Evolutionary conservation across 2,888 invertebrate species (phyloP), one percentile per base, ranked within the genome.

Genomic region (Busseola fusca): DNA sequence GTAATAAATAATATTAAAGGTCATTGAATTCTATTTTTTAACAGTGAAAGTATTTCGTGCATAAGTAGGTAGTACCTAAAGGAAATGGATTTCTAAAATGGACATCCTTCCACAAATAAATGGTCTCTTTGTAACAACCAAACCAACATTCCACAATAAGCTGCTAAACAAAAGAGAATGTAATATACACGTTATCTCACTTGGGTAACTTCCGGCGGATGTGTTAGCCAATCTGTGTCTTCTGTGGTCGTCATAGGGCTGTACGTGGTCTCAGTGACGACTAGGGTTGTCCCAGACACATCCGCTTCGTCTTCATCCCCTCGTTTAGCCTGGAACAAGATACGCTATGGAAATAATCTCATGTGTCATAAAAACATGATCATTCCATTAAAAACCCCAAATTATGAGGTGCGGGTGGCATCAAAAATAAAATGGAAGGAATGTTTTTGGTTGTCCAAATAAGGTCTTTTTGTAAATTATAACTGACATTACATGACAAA

Each of bases 211-310:
- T 92, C 91, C 70, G 95, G 93, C 5, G 95, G 93, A 84, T 95
- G 94, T 64, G 94, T 95, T 54, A 95, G 94, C 94, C 94, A 95
- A 83, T 95, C 95, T 25, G 89, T 84, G 79, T 93, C 93, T 81
- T 94, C 94, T 0, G 94, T 94, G 45, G 94, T 94, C 9, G 94
- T 92, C 69, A 93, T 91, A 68, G 92, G 88, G 57, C 87, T 87
- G 87, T 93, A 95, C 1, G 92, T 84, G 9, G 89, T 84, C 80
- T 95, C 94, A 10, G 95, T 94, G 45, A 93, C 92, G 54, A 89
- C 81, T n/a, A 93, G 81, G 27, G 89, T 86, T 10, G 83, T 83
- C 48, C 83, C 59, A 10, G 75, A 68, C 37, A 52, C 84, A 81
- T 92, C 92, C 79, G 85, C 65, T 57, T 88, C 88, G 27, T 90